Percentiles rank a stretch among this genome's conserved stretches.
Conservation (phyloP, 2,797 vertebrate genomes). For the Oreortyx pictus region DNA sequence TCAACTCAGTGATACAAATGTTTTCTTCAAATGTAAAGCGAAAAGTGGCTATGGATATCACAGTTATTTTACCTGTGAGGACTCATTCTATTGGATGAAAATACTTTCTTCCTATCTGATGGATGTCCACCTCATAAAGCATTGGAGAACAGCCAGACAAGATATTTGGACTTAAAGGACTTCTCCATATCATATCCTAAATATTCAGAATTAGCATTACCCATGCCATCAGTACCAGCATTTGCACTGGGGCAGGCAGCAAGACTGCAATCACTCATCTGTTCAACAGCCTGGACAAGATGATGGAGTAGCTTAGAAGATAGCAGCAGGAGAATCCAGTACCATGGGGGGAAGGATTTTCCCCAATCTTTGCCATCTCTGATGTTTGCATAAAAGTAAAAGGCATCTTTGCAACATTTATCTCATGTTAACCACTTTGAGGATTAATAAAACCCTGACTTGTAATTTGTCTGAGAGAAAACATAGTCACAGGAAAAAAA, state of each 20-base stretch:
- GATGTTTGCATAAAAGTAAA: not conserved
- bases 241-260: not conserved
- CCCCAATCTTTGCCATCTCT: not conserved
- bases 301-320: not conserved
- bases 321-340: not conserved
- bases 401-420: not conserved
- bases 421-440: not conserved
- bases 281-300: not conserved
- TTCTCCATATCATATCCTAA: not conserved
- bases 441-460: not conserved
- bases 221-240: not conserved
- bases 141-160: not conserved
- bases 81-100: not conserved
- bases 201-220: not conserved
- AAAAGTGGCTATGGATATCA: not conserved
- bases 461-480: not conserved
- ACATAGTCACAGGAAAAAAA: not conserved
- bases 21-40: not conserved
- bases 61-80: not conserved
- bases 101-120: not conserved
- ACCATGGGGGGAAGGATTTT: not conserved
- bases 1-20: not conserved
- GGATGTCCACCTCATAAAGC: not conserved
- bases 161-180: not conserved
- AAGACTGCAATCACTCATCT: not conserved